phyloP scores from a whole-genome alignment of 2,797 vertebrate species.

The Alcedo quadribrachys region DNA sequence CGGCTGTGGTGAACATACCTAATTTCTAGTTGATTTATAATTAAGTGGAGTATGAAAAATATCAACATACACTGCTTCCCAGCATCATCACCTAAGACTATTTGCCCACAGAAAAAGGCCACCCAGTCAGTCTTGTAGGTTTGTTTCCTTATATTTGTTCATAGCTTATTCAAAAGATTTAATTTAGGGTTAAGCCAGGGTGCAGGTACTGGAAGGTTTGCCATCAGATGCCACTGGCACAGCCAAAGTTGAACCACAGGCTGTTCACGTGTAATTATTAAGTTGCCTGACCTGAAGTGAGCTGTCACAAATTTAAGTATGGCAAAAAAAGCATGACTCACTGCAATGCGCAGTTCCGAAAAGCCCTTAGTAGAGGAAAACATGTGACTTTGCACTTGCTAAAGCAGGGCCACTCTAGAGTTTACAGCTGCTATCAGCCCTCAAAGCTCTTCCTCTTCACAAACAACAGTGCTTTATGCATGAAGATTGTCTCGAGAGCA shows the following conservation, averaged over 20 bases:
- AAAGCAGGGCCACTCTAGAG: slow-evolving; percentile 64
- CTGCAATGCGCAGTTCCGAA: neutral
- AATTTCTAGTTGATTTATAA: neutral
- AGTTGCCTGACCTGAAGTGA: slow-evolving; percentile 28
- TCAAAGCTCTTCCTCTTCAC: slow-evolving; percentile 64
- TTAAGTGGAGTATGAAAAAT: neutral
- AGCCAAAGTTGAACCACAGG: neutral
- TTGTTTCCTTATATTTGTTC: neutral
- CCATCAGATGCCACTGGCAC: neutral
- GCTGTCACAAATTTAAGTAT: slow-evolving; percentile 42
- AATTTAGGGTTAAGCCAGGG: neutral
- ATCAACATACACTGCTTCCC: neutral
- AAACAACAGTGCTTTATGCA: slow-evolving; percentile 69
- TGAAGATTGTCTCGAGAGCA: slow-evolving; percentile 69
- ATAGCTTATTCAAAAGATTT: neutral
- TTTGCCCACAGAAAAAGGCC: neutral
- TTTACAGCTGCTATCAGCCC: slow-evolving; percentile 68
- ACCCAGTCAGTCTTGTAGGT: neutral
- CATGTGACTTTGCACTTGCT: slow-evolving; percentile 67
- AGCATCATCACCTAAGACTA: neutral
- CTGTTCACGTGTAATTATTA: neutral
- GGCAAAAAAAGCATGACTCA: slow-evolving; percentile 62
- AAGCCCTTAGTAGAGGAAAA: slow-evolving; percentile 63
- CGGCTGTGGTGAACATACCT: neutral
- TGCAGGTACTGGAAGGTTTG: neutral